Evolutionary conservation across 2,797 vertebrate species (phyloP).

Genomic region (Coilia nasus): DNA sequence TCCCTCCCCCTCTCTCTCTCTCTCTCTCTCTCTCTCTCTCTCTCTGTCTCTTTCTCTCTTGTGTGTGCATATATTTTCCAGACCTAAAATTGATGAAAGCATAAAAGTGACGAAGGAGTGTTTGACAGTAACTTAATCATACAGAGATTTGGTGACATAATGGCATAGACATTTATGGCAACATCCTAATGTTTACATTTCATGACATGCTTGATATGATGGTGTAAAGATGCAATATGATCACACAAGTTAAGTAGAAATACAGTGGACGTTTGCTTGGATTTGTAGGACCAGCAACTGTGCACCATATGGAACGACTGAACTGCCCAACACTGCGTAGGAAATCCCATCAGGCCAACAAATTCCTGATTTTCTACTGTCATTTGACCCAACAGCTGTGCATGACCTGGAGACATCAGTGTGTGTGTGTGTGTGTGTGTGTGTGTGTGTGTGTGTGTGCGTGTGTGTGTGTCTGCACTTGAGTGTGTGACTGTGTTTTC

Average conservation of each 20-base stretch:
- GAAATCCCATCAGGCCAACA: conserved; percentile 13
- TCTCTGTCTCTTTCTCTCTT: conserved; percentile 22
- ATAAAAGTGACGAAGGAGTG: neutral
- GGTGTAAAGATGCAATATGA: neutral
- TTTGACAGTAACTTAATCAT: neutral
- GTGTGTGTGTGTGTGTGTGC: conserved; percentile 17
- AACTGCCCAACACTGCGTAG: conserved; percentile 3
- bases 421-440: conserved; percentile 28
- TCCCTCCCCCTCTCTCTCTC: neutral
- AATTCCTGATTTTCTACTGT: conserved; percentile 39
- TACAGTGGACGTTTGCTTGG: neutral
- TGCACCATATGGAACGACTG: conserved; percentile 9
- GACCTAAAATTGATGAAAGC: too few relatives aligned
- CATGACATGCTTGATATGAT: neutral
- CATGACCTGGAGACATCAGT: conserved; percentile 21
- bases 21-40: conserved; percentile 2
- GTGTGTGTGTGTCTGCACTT: conserved; percentile 35
- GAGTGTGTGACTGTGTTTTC: neutral
- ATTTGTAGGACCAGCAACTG: neutral
- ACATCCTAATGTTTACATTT: neutral
- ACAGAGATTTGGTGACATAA: neutral
- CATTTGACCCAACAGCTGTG: conserved; percentile 43
- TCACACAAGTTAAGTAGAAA: neutral
- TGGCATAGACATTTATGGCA: neutral
- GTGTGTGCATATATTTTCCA: too few relatives aligned